Base-by-base conservation (phyloP, 2,113 vertebrate genomes). In the Engystomops pustulosus region DNA sequence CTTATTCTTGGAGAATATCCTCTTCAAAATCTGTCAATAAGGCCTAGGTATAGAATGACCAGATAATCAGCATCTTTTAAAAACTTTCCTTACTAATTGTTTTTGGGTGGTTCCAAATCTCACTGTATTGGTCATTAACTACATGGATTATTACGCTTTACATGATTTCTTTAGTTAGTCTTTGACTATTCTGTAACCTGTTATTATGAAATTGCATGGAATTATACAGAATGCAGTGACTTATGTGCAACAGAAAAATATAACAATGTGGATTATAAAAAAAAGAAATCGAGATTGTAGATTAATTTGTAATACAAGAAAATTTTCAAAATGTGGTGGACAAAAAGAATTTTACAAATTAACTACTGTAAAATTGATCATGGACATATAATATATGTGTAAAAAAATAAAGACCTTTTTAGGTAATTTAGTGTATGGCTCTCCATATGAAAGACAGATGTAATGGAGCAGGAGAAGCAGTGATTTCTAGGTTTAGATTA, bases 21-120 rank as follows among this genome's bases (percentile, higher is more conserved):
- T 68, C 78, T 47, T 68, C 49, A 47, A 68, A 47, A 49, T 47
- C 78, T 80, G 60, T 80, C 78, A 80, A 68, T 80, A 36, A 68
- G 47, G 45, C 44, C 25, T 49, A n/a, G 17, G 23, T 36, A 65
- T 14, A 80, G 38, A 80, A 47, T 67, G 78, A 18, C 36, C 38
- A 27, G 58, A 30, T 62, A 47, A 67, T 80, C 41, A 68, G 41
- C 36, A 49, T 0, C 60, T 67, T 34, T 67, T 17, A 79, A 62
- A 79, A 25, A 34, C 67, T 80, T 67, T 49, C 27, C 25, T 30
- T 47, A 67, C 78, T 68, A 80, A 80, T 80, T 80, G 60, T 68
- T 80, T 34, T 34, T 49, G 78, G 78, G 60, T 68, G 78, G 36
- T 47, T 80, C 78, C 44, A 30, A 34, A 3, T 49, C 62, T 34